Evolutionary conservation across 2,113 vertebrate genomes (phyloP).

Genomic region (Cavia aperea): DNA sequence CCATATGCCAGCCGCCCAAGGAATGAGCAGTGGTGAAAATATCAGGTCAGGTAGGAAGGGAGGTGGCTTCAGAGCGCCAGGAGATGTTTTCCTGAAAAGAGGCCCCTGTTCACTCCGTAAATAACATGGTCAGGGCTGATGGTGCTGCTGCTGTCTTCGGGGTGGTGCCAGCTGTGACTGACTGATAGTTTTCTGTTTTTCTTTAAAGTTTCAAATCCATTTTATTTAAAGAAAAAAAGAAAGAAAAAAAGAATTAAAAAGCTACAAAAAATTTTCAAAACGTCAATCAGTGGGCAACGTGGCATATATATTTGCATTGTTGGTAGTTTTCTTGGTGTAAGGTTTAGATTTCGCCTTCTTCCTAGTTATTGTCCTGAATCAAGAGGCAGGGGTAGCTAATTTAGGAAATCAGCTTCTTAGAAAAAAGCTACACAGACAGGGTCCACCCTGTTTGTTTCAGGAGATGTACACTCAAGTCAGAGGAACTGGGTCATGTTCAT

Average conservation of each 20-base stretch:
- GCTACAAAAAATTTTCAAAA: too few relatives aligned
- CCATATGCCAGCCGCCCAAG: background rate
- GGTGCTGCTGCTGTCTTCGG: background rate
- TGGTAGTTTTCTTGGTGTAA: background rate
- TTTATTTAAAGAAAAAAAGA: too few relatives aligned
- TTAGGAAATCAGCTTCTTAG: background rate
- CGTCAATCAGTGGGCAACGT: too few relatives aligned
- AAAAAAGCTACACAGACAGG: background rate
- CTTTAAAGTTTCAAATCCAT: too few relatives aligned
- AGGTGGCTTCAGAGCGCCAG: background rate
- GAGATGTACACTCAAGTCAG: background rate
- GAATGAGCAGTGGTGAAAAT: background rate
- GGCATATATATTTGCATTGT: too few relatives aligned
- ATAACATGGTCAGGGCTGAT: background rate
- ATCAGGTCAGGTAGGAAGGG: background rate
- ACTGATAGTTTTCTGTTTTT: background rate
- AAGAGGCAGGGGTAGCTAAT: background rate
- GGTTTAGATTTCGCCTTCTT: slow-evolving; percentile 22
- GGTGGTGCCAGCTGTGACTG: background rate
- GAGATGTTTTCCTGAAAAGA: background rate
- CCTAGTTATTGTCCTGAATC: background rate
- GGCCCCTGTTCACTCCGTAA: background rate
- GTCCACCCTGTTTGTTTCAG: background rate
- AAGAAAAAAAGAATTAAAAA: too few relatives aligned
- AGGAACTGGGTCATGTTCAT: background rate